These are phyloP conservation scores for Neogale vison DNA, from an alignment of 2,113 vertebrate genomes.

Conservation along the genomic window DNA sequence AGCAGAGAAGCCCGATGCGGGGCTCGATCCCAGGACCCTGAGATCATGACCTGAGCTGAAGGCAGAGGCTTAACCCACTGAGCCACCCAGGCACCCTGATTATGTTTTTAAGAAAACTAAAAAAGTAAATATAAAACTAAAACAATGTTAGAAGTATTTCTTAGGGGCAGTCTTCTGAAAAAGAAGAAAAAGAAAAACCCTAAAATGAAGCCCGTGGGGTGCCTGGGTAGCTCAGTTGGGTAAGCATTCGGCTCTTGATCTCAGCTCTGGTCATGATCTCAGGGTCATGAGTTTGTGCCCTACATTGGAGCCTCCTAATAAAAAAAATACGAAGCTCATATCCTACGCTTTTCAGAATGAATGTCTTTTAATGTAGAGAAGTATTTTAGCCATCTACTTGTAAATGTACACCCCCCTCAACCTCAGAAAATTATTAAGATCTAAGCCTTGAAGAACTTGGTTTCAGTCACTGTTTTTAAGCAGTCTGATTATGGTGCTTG, in stretches of 20 bases:
- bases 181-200: background rate
- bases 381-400: background rate
- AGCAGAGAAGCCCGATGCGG: too few species aligned
- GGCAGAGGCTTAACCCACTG: too few species aligned
- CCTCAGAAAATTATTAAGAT: background rate
- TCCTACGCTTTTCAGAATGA: background rate
- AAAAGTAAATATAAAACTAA: background rate
- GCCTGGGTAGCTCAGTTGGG: background rate
- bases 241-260: background rate
- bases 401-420: background rate
- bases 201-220: background rate
- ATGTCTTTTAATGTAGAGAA: background rate
- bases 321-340: background rate
- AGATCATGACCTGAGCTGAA: too few species aligned
- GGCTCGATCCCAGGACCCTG: too few species aligned
- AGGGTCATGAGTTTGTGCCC: background rate
- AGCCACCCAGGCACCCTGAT: background rate
- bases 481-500: background rate
- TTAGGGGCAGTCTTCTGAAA: background rate
- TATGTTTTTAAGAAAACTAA: conserved; percentile 2
- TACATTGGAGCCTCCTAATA: background rate
- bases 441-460: background rate
- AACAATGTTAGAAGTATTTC: background rate
- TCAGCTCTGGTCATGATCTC: background rate
- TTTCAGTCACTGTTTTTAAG: background rate